Evolutionary conservation across 2,888 invertebrate genomes (phyloP), one percentile per base, ranked within the genome.

Genomic region (Macropis europaea): DNA sequence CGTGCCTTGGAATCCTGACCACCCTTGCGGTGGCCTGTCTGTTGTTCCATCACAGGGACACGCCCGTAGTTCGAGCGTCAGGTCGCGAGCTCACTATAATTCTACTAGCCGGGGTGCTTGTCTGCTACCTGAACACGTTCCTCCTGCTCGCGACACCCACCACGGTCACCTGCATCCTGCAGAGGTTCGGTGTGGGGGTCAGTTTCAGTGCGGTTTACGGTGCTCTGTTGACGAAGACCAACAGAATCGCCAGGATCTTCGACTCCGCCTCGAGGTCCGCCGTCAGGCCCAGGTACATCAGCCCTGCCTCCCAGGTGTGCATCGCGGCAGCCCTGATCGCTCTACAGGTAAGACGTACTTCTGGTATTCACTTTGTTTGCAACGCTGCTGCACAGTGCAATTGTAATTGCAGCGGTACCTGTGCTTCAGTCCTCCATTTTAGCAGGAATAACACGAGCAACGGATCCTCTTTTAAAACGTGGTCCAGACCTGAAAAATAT

Each of bases 161-260:
- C 1, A 90, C 91, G 0, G 84, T 91, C 57, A 91, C 92, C 26
- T 94, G 94, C 86, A 92, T 93, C 73, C 87, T 93, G 5, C 92
- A 93, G 71, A 90, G 94, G 59, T 93, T 93, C 75, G 91, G 93
- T 6, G 93, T 94, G 6, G 94, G 94, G 1, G 92, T 94, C 30
- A 94, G 94, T 22, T 92, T 94, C 77, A 92, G 92, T 63, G 91
- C 93, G 50, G 93, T 93, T 52, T 94, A 94, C 86, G 92, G 93
- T 11, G 93, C 94, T 0, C 89, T 94, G 43, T 89, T 94, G 32
- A 94, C 93, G 19, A 94, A 94, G 89, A 94, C 94, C 36, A 94
- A 94, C 84, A 89, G 94, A 64, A 92, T 92, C 67, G 92, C 93
- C 3, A 87, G 94, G 74, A 94, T 94, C 81, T 94, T 94, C 87